Conservation (phyloP, 2,113 vertebrate species). For the Pantherophis guttatus region DNA sequence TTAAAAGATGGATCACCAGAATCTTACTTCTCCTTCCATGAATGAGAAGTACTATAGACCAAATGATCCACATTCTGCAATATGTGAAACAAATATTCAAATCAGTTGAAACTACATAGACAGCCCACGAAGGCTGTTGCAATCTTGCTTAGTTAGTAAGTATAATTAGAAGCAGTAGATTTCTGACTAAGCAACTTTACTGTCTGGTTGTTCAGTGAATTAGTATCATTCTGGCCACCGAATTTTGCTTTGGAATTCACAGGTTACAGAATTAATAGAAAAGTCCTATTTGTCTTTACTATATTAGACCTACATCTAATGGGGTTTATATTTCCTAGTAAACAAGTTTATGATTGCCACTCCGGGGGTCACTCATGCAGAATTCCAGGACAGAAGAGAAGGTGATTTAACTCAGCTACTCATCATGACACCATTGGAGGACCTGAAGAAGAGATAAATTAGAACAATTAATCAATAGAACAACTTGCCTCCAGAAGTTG, state of each 20-base stretch:
- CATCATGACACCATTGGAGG: neutral
- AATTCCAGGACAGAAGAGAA: neutral
- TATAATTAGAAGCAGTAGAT: neutral
- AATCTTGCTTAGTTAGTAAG: neutral
- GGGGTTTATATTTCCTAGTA: neutral
- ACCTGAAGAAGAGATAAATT: neutral
- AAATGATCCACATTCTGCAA: neutral
- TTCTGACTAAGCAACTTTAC: neutral
- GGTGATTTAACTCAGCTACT: neutral
- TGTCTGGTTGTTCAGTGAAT: neutral
- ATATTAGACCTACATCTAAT: neutral
- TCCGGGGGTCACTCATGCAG: neutral
- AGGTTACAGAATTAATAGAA: neutral
- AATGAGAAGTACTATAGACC: neutral
- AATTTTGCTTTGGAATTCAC: slow-evolving; percentile 13
- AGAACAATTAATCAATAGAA: neutral
- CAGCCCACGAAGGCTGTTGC: neutral
- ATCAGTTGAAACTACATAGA: neutral
- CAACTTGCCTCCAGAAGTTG: neutral
- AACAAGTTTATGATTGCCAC: neutral
- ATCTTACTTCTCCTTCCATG: neutral
- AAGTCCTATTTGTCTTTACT: neutral
- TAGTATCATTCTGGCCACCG: neutral
- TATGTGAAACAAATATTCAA: neutral
- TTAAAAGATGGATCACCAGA: neutral